Percentiles rank a stretch among this genome's conserved stretches.
Conservation (phyloP, 2,888 invertebrate genomes). For the Clusia tigrina region DNA sequence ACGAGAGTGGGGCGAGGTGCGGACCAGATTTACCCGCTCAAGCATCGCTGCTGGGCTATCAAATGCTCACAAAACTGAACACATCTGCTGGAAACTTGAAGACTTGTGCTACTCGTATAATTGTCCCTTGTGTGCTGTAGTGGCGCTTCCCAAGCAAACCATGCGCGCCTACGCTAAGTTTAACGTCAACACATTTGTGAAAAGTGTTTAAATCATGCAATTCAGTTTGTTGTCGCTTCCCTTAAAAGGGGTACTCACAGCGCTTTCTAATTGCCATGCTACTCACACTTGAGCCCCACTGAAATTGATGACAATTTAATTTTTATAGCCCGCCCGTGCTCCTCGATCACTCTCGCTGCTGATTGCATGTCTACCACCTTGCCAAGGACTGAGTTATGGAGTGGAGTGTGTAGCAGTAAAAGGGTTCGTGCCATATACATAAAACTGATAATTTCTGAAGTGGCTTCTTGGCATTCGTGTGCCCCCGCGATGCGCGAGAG, state of each 20-base stretch:
- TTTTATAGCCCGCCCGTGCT: conserved; percentile 36
- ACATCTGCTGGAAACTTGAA: conserved; percentile 16
- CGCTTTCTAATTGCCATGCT: conserved; percentile 22
- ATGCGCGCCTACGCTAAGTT: neutral
- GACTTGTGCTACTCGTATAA: conserved; percentile 40
- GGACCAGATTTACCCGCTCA: neutral
- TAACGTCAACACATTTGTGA: conserved; percentile 54
- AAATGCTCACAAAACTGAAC: conserved; percentile 2
- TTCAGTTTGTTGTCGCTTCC: conserved; percentile 27
- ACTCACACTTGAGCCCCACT: conserved; percentile 43
- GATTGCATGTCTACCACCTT: neutral
- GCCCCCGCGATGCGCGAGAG: neutral
- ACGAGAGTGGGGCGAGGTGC: neutral
- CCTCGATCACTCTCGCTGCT: neutral
- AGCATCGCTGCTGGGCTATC: too few species aligned
- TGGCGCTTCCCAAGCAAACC: too few species aligned
- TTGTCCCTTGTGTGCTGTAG: too few species aligned
- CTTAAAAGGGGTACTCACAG: neutral
- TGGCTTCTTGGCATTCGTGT: too few species aligned
- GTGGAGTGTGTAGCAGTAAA: conserved; percentile 35
- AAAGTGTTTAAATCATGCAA: conserved; percentile 41
- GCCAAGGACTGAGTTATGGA: neutral
- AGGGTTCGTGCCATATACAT: conserved; percentile 46
- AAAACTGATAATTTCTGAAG: conserved; percentile 48
- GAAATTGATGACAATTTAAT: conserved; percentile 30